A percentile compares a stretch with the other conserved stretches of the same genome.
Evolutionary conservation across 2,113 vertebrate genomes (phyloP).

Genomic region (Campylomormyrus tamandua): DNA sequence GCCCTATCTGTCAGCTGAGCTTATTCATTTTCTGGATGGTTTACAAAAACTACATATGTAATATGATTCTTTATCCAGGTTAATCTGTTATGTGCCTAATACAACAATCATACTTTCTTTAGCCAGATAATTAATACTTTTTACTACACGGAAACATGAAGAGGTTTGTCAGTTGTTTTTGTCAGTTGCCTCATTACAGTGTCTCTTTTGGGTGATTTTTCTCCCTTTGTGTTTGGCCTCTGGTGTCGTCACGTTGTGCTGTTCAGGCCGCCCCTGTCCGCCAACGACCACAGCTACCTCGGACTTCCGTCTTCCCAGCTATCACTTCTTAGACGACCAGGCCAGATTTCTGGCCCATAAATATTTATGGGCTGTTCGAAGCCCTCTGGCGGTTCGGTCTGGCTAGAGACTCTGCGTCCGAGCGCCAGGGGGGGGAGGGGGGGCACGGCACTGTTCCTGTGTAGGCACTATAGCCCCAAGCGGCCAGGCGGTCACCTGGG

Average conservation of each 20-base stretch:
- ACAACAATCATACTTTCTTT: background rate
- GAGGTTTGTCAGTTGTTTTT: background rate
- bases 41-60: background rate
- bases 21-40: background rate
- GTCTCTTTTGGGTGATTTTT: background rate
- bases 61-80: background rate
- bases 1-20: background rate
- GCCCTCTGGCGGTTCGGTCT: background rate
- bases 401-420: background rate
- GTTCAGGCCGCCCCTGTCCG: no score
- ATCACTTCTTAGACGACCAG: background rate
- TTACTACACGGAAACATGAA: background rate
- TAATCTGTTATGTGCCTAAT: background rate
- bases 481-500: background rate
- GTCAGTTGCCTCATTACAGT: background rate
- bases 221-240: background rate
- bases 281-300: background rate
- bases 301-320: background rate
- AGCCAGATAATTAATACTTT: background rate
- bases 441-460: background rate
- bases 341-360: background rate
- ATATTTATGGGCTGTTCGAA: conserved; percentile 13
- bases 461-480: background rate
- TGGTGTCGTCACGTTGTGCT: background rate
- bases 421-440: background rate